These are phyloP conservation scores for Gnatocerus cornutus DNA, from an alignment of 2,888 invertebrate species.

Conservation along the genomic window DNA sequence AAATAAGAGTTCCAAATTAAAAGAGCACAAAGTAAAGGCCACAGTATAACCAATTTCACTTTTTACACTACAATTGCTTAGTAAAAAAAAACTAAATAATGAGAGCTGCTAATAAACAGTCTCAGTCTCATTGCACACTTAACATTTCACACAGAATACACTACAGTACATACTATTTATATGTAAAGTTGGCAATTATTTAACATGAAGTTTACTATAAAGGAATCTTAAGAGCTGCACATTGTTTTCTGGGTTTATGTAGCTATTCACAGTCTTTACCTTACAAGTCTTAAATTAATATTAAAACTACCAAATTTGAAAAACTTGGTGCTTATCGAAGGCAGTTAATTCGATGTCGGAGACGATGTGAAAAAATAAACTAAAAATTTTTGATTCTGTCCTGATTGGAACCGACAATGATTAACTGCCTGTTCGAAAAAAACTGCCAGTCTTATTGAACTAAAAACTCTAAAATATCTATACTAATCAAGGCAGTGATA, in stretches of 20 bases:
- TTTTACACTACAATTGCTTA: conserved; percentile 35
- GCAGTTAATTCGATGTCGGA: conserved; percentile 27
- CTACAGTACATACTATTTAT: conserved; percentile 58
- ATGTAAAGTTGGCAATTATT: conserved; percentile 59
- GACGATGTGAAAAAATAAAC: conserved; percentile 15
- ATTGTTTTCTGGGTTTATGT: conserved; percentile 52
- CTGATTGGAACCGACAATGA: conserved; percentile 26
- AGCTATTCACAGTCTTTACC: conserved; percentile 62
- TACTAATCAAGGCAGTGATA: conserved; percentile 61
- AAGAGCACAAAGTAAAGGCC: conserved; percentile 39
- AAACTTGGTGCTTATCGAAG: conserved; percentile 47
- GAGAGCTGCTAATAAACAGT: conserved; percentile 60
- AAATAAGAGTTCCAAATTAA: conserved; percentile 13
- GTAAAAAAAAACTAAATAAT: conserved; percentile 49
- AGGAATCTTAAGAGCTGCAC: conserved; percentile 58
- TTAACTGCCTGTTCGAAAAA: conserved; percentile 49
- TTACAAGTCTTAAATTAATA: conserved; percentile 58
- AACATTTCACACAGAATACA: conserved; percentile 61
- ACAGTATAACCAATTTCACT: conserved; percentile 38
- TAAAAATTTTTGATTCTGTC: conserved; percentile 34
- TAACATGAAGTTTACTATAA: conserved; percentile 52
- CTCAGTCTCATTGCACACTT: conserved; percentile 68
- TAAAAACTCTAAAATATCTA: conserved; percentile 57
- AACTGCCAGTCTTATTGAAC: conserved; percentile 65
- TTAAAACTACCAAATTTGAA: conserved; percentile 48